Evolutionary conservation across 2,113 vertebrate species (phyloP), one percentile per base, ranked within the genome.

Genomic region (Cavia porcellus): DNA sequence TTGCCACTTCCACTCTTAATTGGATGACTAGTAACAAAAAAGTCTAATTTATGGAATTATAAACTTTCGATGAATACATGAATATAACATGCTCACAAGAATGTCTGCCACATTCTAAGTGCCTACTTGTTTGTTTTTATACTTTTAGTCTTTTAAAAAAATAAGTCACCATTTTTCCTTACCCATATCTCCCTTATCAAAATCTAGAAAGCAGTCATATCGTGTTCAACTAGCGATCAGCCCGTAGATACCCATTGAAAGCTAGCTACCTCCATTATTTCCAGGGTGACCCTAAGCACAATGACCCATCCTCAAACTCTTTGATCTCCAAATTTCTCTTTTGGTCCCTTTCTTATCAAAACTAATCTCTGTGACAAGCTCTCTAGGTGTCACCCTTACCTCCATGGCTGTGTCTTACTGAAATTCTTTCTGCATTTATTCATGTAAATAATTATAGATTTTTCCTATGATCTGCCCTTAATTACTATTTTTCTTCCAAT

Each of bases 351-450:
- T 61, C 24, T 5, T 38, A 66, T 74, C 47, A 89, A 75, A 93
- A 24, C n/a, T 47, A 55, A 32, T 22, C 19, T 83, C 47, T 92
- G 10, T 45, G 35, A 28, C 9, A 42, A 64, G 47, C 19, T 88
- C 8, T 50, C 32, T 64, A n/a, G 2, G 11, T 32, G 70, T 38
- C 42, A 81, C 30, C 32, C 30, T 85, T 32, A 70, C n/a, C 35
- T 52, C 15, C 32, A 10, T 45, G 42, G 4, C 28, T 70, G 28
- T 32, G 14, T 74, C 55, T 20, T 74, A 66, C 75, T 57, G 12
- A 87, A 75, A 47, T 66, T 95, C 22, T 92, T 64, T 92, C 50
- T 68, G 68, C 14, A 11, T 96, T 87, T n/a, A 87, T 87, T 62
- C 19, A 30, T 32, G 45, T 70, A 35, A 90, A 59, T 75, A 64